Conservation (phyloP, 2,797 vertebrate genomes). For the Oreochromis mossambicus region DNA sequence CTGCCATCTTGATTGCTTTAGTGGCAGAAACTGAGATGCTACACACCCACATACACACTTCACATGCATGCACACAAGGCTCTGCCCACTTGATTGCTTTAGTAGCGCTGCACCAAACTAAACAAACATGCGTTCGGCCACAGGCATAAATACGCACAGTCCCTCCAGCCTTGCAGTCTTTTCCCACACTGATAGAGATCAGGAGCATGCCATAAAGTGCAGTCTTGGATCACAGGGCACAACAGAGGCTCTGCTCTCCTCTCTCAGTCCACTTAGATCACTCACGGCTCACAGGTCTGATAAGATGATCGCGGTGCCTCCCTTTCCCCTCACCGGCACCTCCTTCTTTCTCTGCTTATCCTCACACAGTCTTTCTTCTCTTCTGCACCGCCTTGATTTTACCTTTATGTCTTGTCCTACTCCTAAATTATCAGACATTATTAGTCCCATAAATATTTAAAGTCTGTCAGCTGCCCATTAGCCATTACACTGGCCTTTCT, state of each 20-base stretch:
- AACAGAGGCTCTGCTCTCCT: conserved; percentile 64
- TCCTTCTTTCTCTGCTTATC: conserved; percentile 22
- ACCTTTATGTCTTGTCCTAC: not conserved
- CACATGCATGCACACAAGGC: conserved; percentile 17
- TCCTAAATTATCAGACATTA: not conserved
- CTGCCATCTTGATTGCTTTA: conserved; percentile 62
- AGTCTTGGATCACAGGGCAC: conserved; percentile 75
- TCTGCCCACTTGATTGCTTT: conserved; percentile 68
- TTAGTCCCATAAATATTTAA: not conserved
- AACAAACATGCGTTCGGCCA: conserved; percentile 48
- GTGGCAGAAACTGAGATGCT: conserved; percentile 45
- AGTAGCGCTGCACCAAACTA: conserved; percentile 58
- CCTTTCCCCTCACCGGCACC: conserved; percentile 6
- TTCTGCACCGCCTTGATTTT: not conserved
- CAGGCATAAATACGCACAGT: conserved; percentile 47
- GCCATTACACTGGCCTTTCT: not conserved
- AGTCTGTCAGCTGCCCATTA: not conserved
- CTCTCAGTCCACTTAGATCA: conserved; percentile 63
- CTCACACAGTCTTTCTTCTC: conserved; percentile 6
- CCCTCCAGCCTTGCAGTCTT: conserved; percentile 67
- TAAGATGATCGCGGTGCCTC: conserved; percentile 56
- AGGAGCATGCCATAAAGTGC: conserved; percentile 76
- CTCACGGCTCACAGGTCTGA: conserved; percentile 46
- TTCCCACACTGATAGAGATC: conserved; percentile 96
- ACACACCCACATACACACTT: conserved; percentile 41